Evolutionary conservation across 2,797 vertebrate genomes (phyloP), one percentile per base, ranked within the genome.

Genomic region (Orestias chungarensis): DNA sequence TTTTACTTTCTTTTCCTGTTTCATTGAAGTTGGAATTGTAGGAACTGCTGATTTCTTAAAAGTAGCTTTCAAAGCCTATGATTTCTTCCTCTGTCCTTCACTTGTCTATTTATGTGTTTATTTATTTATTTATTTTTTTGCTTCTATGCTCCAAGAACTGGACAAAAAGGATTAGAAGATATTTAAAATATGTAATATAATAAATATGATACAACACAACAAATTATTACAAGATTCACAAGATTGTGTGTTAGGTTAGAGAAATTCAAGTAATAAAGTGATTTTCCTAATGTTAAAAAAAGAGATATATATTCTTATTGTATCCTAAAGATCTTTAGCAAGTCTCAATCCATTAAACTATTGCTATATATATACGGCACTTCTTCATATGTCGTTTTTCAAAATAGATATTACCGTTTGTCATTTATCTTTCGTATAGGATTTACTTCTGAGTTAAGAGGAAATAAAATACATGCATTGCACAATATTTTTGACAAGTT

Each of bases 131-230:
- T 11, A 6, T 40, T 40, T 62, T 40, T 12, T n/a, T 40, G 8
- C 1, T 33, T 0, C 10, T 31, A 62, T n/a, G 11, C 10, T 61
- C 17, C 4, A 35, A 20, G 35, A 61, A 38, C 57, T 38, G 33
- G 9, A n/a, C 57, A 8, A 62, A 25, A 62, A 40, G 11, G 20
- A 62, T 7, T 57, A 40, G 25, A 40, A 61, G n/a, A 35, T 2
- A 38, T 38, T 54, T 54, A 35, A 61, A 61, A 35, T 61, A 61
- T n/a, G n/a, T n/a, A n/a, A n/a, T n/a, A n/a, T n/a, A n/a, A n/a
- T n/a, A n/a, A n/a, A n/a, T n/a, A n/a, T n/a, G n/a, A n/a, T n/a
- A n/a, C n/a, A n/a, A n/a, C n/a, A n/a, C n/a, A n/a, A n/a, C n/a
- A n/a, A n/a, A n/a, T n/a, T n/a, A n/a, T n/a, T n/a, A n/a, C n/a